A percentile compares a stretch with the other conserved stretches of the same genome.
Conservation (phyloP, 2,113 vertebrate species). For the Rhinolophus ferrumequinum region DNA sequence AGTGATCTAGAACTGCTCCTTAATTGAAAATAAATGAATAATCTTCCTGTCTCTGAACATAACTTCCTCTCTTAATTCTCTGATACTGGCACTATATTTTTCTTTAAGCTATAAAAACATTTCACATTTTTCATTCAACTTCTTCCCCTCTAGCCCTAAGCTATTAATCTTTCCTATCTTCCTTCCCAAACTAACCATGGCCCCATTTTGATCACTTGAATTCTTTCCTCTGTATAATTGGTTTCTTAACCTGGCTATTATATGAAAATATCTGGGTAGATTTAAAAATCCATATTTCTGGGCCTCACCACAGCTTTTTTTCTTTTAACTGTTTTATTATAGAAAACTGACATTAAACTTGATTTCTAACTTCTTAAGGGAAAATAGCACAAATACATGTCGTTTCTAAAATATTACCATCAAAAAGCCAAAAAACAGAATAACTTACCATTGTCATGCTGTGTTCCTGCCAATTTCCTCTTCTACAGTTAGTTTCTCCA, state of each 20-base stretch:
- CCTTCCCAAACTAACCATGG: not conserved
- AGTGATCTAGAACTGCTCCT: not conserved
- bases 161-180: not conserved
- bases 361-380: not conserved
- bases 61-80: not conserved
- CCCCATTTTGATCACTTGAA: slow-evolving; percentile 6
- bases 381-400: slow-evolving; percentile 13
- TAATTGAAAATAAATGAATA: not conserved
- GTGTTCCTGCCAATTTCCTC: not conserved
- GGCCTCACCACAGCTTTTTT: not conserved
- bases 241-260: not conserved
- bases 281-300: not conserved
- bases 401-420: slow-evolving; percentile 14
- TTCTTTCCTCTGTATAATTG: not conserved
- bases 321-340: not conserved
- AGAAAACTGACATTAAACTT: slow-evolving; percentile 17
- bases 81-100: not conserved
- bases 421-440: not conserved
- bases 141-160: not conserved
- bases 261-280: not conserved
- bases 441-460: not conserved
- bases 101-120: slow-evolving; percentile 10
- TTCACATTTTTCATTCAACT: not conserved
- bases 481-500: not conserved
- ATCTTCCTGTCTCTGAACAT: not conserved